Percentiles rank a stretch among this genome's conserved stretches.
Evolutionary conservation across 1,140 invertebrate genomes (phyloP).

Genomic region (Neodiprion lecontei): DNA sequence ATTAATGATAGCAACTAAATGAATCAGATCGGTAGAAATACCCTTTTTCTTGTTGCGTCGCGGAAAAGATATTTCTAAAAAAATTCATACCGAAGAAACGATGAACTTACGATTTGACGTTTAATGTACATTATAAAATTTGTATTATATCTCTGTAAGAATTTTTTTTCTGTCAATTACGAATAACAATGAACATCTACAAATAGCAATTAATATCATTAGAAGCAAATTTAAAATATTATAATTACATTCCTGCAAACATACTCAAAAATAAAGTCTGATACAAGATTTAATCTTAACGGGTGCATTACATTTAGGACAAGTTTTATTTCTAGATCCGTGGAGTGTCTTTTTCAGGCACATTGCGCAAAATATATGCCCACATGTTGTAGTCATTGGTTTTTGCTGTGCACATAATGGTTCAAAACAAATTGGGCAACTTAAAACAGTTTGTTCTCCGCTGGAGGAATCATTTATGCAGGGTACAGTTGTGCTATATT

Average conservation of each 20-base stretch:
- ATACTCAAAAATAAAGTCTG: conserved; percentile 42
- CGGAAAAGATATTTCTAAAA: too few species aligned
- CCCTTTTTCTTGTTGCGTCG: too few species aligned
- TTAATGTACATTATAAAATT: too few species aligned
- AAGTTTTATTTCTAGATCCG: conserved; percentile 29
- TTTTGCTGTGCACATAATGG: conserved; percentile 29
- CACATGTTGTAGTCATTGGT: conserved; percentile 41
- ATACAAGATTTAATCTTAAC: conserved; percentile 32
- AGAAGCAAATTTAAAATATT: background rate
- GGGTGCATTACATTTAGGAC: conserved; percentile 37
- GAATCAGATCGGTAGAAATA: too few species aligned
- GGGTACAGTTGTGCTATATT: background rate
- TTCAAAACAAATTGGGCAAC: conserved; percentile 44
- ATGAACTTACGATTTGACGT: too few species aligned
- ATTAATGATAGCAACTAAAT: too few species aligned
- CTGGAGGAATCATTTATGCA: background rate
- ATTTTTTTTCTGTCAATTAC: background rate
- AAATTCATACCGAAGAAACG: too few species aligned
- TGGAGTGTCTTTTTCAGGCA: conserved; percentile 32
- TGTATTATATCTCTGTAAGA: too few species aligned
- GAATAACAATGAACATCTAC: background rate
- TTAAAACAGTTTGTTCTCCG: background rate
- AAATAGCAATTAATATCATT: conserved; percentile 3
- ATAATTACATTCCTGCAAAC: conserved; percentile 11
- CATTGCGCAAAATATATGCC: conserved; percentile 43